Evolutionary conservation across 2,113 vertebrate genomes (phyloP).

Genomic region (Nibea coibor): DNA sequence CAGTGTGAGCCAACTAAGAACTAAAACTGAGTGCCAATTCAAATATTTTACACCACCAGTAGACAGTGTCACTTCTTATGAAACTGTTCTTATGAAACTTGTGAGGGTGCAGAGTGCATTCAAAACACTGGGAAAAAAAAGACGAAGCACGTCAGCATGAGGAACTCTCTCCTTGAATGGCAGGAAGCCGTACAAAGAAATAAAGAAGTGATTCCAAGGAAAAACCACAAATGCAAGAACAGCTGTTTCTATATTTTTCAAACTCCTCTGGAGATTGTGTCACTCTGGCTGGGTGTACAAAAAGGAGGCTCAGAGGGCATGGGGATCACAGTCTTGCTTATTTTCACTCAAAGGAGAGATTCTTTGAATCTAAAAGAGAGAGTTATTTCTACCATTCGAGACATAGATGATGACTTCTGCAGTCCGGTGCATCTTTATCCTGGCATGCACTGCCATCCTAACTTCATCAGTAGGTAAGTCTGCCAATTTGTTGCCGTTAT

Average conservation of each 20-base stretch:
- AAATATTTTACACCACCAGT: background rate
- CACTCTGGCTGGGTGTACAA: background rate
- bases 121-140: too few relatives aligned
- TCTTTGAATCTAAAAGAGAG: background rate
- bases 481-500: background rate
- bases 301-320: background rate
- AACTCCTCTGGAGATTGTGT: background rate
- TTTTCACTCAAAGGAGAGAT: background rate
- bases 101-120: too few relatives aligned
- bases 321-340: background rate
- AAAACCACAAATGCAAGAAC: background rate
- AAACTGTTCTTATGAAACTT: too few relatives aligned
- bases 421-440: conserved; percentile 24
- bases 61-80: too few relatives aligned
- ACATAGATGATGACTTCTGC: conserved; percentile 13
- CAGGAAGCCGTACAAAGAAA: background rate
- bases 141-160: too few relatives aligned
- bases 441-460: conserved; percentile 19
- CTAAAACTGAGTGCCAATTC: background rate
- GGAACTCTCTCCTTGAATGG: rapidly evolving
- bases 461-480: conserved; percentile 27
- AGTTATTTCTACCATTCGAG: background rate
- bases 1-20: too few relatives aligned
- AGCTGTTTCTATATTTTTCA: background rate
- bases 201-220: background rate